Conservation (phyloP, 2,888 invertebrate species). For the Leptopilina myrica region DNA sequence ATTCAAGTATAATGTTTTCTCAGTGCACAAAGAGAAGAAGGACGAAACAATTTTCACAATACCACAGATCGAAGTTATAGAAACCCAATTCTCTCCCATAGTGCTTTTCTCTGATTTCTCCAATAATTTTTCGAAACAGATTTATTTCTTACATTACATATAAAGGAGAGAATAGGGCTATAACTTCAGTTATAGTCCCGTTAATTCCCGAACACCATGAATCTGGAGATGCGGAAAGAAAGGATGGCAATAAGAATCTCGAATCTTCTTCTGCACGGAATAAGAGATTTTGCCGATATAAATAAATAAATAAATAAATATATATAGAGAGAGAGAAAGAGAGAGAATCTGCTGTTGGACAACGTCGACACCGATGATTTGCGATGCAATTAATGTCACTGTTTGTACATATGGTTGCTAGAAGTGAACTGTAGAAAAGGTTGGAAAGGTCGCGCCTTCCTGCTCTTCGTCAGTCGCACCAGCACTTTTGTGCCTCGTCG, state of each 20-base stretch:
- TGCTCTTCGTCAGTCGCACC: constrained; percentile 32
- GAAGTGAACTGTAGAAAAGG: constrained; percentile 36
- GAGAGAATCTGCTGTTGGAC: neutral
- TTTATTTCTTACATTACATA: constrained; percentile 27
- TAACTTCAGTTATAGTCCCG: constrained; percentile 27
- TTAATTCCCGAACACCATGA: constrained; percentile 25
- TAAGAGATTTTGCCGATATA: constrained; percentile 38
- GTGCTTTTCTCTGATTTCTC: neutral
- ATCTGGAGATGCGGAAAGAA: constrained; percentile 39
- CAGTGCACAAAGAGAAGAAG: too few relatives aligned
- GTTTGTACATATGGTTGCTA: constrained; percentile 28
- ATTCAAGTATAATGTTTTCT: too few relatives aligned
- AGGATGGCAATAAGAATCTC: constrained; percentile 39
- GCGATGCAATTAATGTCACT: constrained; percentile 40
- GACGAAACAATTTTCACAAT: too few relatives aligned
- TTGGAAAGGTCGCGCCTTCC: constrained; percentile 43
- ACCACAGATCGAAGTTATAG: neutral
- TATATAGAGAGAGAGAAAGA: too few relatives aligned
- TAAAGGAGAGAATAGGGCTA: constrained; percentile 23
- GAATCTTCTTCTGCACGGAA: constrained; percentile 28
- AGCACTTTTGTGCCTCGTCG: too few relatives aligned
- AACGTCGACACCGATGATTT: constrained; percentile 39
- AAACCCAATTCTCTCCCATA: neutral
- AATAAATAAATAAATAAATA: too few relatives aligned
- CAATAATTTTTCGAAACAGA: constrained; percentile 19